Evolutionary conservation across 2,888 invertebrate genomes (phyloP).

Genomic region (Diplazon laetatorius): DNA sequence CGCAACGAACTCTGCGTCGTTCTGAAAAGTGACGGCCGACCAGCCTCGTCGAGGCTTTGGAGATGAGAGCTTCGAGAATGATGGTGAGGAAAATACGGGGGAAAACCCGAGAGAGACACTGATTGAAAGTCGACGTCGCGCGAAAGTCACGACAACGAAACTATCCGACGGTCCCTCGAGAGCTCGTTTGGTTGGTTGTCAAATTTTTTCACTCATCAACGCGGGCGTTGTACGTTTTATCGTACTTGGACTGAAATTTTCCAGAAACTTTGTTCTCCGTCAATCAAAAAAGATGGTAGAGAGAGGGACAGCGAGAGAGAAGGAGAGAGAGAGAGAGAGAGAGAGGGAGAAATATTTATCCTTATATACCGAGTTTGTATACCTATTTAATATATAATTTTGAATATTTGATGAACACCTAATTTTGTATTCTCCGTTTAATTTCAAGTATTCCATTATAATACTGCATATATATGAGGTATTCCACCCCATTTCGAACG

Average conservation of each 20-base stretch:
- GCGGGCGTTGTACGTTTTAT: slow-evolving; percentile 28
- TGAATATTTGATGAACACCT: no score
- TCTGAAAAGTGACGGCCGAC: slow-evolving; percentile 6
- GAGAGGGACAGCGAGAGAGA: no score
- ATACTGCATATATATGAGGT: no score
- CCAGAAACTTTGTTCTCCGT: neutral
- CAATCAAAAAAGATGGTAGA: neutral
- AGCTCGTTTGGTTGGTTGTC: slow-evolving; percentile 18
- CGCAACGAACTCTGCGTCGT: slow-evolving; percentile 25
- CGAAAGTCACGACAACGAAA: slow-evolving; percentile 26
- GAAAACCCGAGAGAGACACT: slow-evolving; percentile 38
- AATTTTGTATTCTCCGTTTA: no score
- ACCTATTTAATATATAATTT: no score
- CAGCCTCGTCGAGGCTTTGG: slow-evolving; percentile 34
- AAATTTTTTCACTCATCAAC: slow-evolving; percentile 43
- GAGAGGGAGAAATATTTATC: no score
- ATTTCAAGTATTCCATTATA: no score
- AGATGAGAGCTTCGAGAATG: slow-evolving; percentile 59
- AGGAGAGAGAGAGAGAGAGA: neutral
- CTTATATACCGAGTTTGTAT: no score
- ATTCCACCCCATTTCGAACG: no score
- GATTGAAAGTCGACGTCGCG: slow-evolving; percentile 23
- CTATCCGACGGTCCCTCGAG: slow-evolving; percentile 37
- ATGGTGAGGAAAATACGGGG: slow-evolving; percentile 60
- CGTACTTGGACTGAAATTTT: slow-evolving; percentile 38